These are phyloP conservation scores for Atherix ibis DNA, from an alignment of 2,888 invertebrate species.

Conservation along the genomic window DNA sequence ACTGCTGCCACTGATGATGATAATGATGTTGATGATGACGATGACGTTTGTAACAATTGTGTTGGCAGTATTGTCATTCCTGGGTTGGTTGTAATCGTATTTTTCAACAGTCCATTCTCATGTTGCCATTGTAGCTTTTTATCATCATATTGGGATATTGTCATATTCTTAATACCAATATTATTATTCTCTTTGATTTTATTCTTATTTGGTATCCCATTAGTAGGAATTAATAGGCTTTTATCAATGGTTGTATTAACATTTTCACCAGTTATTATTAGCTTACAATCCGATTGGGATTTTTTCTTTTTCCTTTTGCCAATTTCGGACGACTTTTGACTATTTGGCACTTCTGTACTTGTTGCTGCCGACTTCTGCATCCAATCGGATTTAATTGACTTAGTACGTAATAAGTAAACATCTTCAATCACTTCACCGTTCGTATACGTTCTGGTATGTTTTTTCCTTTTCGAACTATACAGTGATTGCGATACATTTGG, in stretches of 20 bases:
- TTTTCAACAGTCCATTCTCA: conserved; percentile 19
- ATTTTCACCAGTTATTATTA: too few relatives aligned
- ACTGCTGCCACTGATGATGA: conserved; percentile 12
- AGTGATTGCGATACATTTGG: conserved; percentile 31
- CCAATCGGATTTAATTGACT: conserved; percentile 25
- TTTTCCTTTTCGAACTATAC: conserved; percentile 29
- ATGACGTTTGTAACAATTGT: conserved; percentile 19
- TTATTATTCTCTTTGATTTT: conserved; percentile 21
- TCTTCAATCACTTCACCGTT: conserved; percentile 27
- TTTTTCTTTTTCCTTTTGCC: too few relatives aligned
- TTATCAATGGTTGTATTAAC: too few relatives aligned
- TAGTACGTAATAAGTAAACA: conserved; percentile 28
- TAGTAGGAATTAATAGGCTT: background rate
- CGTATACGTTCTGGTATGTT: conserved; percentile 22
- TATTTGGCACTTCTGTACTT: conserved; percentile 4
- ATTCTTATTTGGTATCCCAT: conserved; percentile 2
- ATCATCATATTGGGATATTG: too few relatives aligned
- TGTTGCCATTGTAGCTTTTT: too few relatives aligned
- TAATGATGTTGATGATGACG: conserved; percentile 15
- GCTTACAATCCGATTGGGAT: too few relatives aligned
- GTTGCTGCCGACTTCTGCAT: conserved; percentile 9
- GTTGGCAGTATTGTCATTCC: too few relatives aligned
- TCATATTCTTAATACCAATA: conserved; percentile 27
- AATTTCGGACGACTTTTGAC: too few relatives aligned
- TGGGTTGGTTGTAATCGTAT: too few relatives aligned